phyloP scores from a whole-genome alignment of 1,140 invertebrate species.

The Drosophila pandora region DNA sequence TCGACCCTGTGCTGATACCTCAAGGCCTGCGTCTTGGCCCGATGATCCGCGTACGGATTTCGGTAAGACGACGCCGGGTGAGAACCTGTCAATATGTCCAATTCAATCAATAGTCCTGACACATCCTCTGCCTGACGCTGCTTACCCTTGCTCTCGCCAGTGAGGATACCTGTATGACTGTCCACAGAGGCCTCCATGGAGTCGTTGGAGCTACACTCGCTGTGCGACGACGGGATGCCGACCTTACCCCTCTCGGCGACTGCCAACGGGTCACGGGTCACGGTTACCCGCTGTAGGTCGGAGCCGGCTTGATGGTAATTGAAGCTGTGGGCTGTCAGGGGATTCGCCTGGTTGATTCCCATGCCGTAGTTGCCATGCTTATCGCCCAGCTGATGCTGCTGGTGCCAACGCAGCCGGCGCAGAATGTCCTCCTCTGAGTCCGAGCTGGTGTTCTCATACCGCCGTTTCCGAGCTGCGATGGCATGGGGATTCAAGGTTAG shows the following conservation, averaged over 20 bases:
- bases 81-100: conserved; percentile 24
- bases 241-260: conserved; percentile 83
- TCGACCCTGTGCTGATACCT: conserved; percentile 65
- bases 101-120: conserved; percentile 2
- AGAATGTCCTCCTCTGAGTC: conserved; percentile 91
- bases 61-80: conserved; percentile 46
- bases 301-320: conserved; percentile 70
- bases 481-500: background rate
- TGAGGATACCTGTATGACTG: conserved; percentile 81
- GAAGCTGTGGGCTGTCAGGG: conserved; percentile 66
- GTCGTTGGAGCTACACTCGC: conserved; percentile 83
- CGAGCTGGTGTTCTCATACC: conserved; percentile 87
- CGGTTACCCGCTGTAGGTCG: conserved; percentile 75
- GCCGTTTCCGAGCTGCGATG: conserved; percentile 75
- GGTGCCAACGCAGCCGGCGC: conserved; percentile 85
- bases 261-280: conserved; percentile 79
- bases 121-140: background rate
- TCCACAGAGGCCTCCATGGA: conserved; percentile 81
- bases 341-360: conserved; percentile 63
- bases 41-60: conserved; percentile 55
- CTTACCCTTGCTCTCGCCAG: conserved; percentile 80
- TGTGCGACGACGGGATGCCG: conserved; percentile 82
- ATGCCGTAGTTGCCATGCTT: conserved; percentile 73
- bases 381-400: conserved; percentile 63
- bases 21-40: conserved; percentile 51